Evolutionary conservation across 2,113 vertebrate species (phyloP).

Genomic region (Erinaceus europaeus): DNA sequence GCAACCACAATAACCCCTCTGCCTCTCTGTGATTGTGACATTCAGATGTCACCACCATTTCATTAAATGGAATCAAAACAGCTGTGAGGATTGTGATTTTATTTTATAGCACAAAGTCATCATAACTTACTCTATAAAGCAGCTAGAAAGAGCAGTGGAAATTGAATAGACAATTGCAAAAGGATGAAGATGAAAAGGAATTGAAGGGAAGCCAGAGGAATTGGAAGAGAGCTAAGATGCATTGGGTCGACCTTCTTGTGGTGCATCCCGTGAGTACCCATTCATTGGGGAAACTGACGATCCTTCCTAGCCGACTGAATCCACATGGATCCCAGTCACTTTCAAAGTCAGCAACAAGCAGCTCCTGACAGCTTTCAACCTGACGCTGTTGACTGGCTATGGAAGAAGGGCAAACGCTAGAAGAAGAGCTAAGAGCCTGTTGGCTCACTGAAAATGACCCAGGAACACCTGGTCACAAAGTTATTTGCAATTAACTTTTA

Average conservation of each 20-base stretch:
- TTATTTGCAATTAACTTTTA: background rate
- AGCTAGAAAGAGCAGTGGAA: background rate
- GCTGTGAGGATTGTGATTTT: slow-evolving; percentile 55
- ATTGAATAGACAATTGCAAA: fast-evolving
- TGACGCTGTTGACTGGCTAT: no score
- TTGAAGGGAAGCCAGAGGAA: fast-evolving
- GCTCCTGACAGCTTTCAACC: no score
- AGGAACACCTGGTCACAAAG: background rate
- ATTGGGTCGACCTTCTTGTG: no score
- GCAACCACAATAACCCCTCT: background rate
- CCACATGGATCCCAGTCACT: no score
- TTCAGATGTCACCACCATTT: slow-evolving; percentile 43
- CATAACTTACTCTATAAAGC: slow-evolving; percentile 54
- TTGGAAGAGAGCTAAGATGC: background rate
- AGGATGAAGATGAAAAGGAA: background rate
- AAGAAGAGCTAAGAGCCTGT: background rate
- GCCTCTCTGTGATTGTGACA: background rate
- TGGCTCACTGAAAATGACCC: slow-evolving; percentile 7
- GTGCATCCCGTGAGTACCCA: no score
- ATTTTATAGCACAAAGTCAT: slow-evolving; percentile 49
- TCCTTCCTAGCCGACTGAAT: no score
- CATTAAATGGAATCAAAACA: slow-evolving; percentile 57
- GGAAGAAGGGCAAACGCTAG: background rate
- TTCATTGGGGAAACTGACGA: no score
- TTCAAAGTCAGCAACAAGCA: no score